Percentiles rank a stretch among this genome's conserved stretches.
These are phyloP conservation scores for Cololabis saira DNA, from an alignment of 2,113 vertebrate genomes.

Conservation along the genomic window DNA sequence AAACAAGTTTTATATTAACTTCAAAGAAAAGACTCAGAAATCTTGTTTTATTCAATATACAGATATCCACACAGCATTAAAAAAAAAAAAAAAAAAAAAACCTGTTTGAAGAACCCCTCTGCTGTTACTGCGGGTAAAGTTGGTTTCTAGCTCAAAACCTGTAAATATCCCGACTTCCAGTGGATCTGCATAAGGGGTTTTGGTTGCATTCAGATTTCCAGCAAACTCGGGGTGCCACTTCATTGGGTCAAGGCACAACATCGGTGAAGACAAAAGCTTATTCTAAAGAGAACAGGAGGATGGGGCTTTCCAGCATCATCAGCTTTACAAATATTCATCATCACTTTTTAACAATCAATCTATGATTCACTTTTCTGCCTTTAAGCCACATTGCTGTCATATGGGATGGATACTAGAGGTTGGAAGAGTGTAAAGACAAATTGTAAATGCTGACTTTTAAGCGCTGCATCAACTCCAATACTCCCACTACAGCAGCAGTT, in stretches of 20 bases:
- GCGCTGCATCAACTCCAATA: too few relatives aligned
- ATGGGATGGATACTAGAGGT: too few relatives aligned
- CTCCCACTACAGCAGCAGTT: too few relatives aligned
- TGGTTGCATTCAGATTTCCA: slow-evolving; percentile 14
- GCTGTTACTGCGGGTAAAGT: slow-evolving; percentile 8
- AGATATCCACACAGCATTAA: slow-evolving; percentile 17
- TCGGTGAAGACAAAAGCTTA: not conserved
- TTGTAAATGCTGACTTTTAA: too few relatives aligned
- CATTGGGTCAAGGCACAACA: slow-evolving; percentile 50
- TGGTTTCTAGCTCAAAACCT: too few relatives aligned
- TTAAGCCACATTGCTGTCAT: too few relatives aligned
- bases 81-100: not conserved
- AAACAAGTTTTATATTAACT: slow-evolving; percentile 5
- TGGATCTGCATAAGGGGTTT: slow-evolving; percentile 13
- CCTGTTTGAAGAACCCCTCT: not conserved
- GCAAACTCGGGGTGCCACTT: slow-evolving; percentile 20
- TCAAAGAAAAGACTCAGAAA: slow-evolving; percentile 16
- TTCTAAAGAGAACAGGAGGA: not conserved
- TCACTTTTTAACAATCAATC: too few relatives aligned
- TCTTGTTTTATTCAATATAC: slow-evolving; percentile 5
- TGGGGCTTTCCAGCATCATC: too few relatives aligned
- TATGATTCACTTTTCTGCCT: too few relatives aligned
- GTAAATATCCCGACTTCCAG: not conserved
- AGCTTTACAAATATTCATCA: too few relatives aligned
- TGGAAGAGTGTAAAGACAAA: too few relatives aligned